These are phyloP conservation scores for Tetrao urogallus DNA, from an alignment of 2,113 vertebrate genomes.

Conservation along the genomic window DNA sequence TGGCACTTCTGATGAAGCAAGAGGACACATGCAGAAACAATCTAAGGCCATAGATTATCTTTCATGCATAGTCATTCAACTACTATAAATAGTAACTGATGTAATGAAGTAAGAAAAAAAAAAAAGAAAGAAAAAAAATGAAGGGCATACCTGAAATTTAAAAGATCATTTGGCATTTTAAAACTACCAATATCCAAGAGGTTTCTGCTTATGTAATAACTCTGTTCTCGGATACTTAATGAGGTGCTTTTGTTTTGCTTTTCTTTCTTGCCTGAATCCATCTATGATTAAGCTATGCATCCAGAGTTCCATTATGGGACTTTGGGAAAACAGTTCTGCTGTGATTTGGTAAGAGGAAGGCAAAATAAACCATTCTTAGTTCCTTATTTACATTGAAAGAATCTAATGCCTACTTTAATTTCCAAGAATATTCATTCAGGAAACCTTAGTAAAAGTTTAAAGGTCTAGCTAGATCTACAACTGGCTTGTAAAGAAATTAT, in stretches of 20 bases:
- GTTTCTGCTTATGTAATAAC: background rate
- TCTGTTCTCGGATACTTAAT: background rate
- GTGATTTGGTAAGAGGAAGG: slow-evolving; percentile 53
- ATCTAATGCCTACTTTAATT: slow-evolving; percentile 60
- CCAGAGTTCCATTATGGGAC: slow-evolving; percentile 55
- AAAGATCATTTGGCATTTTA: background rate
- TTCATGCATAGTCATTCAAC: accelerated
- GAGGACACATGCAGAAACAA: background rate
- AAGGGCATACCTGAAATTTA: background rate
- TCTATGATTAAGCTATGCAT: background rate
- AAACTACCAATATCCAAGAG: background rate
- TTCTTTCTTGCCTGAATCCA: background rate
- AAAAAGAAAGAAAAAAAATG: background rate
- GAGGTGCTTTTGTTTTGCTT: background rate
- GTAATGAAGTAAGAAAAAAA: background rate
- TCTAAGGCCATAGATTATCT: background rate
- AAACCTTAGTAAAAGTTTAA: slow-evolving; percentile 50
- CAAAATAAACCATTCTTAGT: slow-evolving; percentile 55
- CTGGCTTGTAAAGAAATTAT: slow-evolving; percentile 49
- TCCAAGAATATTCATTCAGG: slow-evolving; percentile 69
- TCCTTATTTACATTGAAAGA: slow-evolving; percentile 57
- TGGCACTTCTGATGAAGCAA: slow-evolving; percentile 27
- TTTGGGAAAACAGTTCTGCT: slow-evolving; percentile 60
- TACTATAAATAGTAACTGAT: background rate
- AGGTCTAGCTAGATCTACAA: slow-evolving; percentile 57